Conservation (phyloP, 2,113 vertebrate genomes). For the Craseonycteris thonglongyai region DNA sequence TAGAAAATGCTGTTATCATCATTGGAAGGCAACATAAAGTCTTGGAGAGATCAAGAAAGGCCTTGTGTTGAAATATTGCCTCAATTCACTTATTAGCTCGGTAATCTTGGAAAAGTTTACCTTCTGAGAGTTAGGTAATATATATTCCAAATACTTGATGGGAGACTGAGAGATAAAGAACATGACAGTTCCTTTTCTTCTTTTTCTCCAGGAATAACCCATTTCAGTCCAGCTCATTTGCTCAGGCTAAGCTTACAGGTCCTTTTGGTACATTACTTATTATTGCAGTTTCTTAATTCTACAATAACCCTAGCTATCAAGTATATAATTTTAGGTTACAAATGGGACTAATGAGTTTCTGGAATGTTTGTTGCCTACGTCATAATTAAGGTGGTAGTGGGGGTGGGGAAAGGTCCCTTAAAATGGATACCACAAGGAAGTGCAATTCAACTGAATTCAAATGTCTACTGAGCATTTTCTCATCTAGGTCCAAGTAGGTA, state of each 20-base stretch:
- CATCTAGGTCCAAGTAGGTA: neutral
- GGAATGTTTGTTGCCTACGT: neutral
- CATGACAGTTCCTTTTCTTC: neutral
- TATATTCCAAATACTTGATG: neutral
- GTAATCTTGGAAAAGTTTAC: neutral
- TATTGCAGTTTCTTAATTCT: neutral
- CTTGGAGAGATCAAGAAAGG: neutral
- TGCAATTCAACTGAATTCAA: neutral
- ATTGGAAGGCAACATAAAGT: neutral
- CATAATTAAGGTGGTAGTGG: neutral
- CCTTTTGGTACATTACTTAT: neutral
- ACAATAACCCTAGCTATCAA: neutral
- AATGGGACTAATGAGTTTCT: neutral
- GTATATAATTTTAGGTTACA: neutral
- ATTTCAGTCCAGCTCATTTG: neutral
- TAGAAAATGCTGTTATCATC: neutral
- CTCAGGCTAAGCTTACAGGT: neutral
- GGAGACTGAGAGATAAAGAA: neutral
- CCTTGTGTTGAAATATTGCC: neutral
- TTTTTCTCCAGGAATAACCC: neutral
- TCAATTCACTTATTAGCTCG: neutral
- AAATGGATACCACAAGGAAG: neutral
- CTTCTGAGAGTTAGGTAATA: neutral
- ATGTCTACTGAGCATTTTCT: neutral
- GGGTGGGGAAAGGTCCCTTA: neutral